Evolutionary conservation across 2,113 vertebrate genomes (phyloP), one percentile per base, ranked within the genome.

Genomic region (Pelecanus crispus): DNA sequence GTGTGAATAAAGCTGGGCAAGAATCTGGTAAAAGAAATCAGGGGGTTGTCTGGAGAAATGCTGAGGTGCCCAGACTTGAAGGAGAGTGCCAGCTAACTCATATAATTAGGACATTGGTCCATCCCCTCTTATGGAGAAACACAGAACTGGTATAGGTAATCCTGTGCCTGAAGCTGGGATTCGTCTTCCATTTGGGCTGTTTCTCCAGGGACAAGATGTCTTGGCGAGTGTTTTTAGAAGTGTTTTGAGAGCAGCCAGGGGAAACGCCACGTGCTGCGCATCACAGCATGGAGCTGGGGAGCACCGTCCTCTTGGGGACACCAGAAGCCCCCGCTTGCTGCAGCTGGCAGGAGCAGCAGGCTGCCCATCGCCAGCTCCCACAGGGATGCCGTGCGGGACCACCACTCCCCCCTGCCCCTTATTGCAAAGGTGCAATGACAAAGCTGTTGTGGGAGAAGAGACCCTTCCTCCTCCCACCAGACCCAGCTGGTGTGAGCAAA

Each of bases 321-420:
- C 17, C 2, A 3, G n/a, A 45, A 89, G 31, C 38, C 47, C 36
- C 63, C 4, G 2, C 80, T 58, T 58, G 36, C 42, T 71, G 81
- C 72, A 86, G 61, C 65, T 1, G 0, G 6, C 47, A 70, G 47
- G n/a, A 77, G 40, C 62, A 80, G 40, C 28, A 40, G 36, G 50
- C 34, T 91, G 66, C 55, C 66, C 16, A 5, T 29, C 50, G 61
- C 74, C 58, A 19, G 32, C n/a, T 73, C 19, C 47, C 44, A 18
- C 34, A 25, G 55, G 40, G 28, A 17, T 74, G 45, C 52, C 5
- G 2, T 47, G 55, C 4, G 5, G 79, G 70, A 53, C 20, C 38
- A 21, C 56, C 0, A 0, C 24, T 34, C 25, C n/a, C 14, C 22
- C 11, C 0, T 28, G 6, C 29, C 17, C 12, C 20, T 58, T 52